A percentile compares a stretch with the other conserved stretches of the same genome.
phyloP scores from a whole-genome alignment of 2,113 vertebrate genomes.

The Cavia aperea region DNA sequence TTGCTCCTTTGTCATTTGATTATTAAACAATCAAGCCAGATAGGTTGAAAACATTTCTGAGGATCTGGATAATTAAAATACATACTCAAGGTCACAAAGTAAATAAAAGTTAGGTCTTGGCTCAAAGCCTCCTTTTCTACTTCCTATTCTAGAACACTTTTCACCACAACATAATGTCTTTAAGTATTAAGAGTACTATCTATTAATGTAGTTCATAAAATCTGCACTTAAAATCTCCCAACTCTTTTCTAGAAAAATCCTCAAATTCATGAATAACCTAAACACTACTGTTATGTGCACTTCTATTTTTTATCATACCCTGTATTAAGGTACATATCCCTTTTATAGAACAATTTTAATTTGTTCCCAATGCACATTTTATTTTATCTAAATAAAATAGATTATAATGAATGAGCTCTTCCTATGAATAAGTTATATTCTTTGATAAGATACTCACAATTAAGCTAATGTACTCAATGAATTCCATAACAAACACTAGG shows the following conservation, averaged over 20 bases:
- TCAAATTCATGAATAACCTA: conserved; percentile 17
- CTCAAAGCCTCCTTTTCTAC: neutral
- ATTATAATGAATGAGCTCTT: neutral
- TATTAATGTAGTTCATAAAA: conserved; percentile 51
- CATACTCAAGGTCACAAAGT: neutral
- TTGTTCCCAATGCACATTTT: neutral
- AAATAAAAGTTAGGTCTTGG: conserved; percentile 14
- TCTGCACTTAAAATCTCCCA: conserved; percentile 27
- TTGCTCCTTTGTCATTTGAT: neutral
- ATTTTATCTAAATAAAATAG: neutral
- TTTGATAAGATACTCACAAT: conserved; percentile 31
- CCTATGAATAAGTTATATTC: neutral
- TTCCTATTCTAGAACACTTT: neutral
- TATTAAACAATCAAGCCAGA: neutral
- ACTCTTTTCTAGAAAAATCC: conserved; percentile 23
- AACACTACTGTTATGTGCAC: neutral
- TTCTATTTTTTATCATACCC: neutral
- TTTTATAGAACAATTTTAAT: neutral
- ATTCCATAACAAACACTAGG: conserved; percentile 17
- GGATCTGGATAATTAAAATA: conserved; percentile 19
- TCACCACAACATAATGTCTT: neutral
- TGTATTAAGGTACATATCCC: neutral
- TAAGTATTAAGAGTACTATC: conserved; percentile 22
- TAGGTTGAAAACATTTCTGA: neutral
- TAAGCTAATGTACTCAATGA: conserved; percentile 6